Conservation (phyloP, 2,797 vertebrate species). For the Paramormyrops hopkinsi region DNA sequence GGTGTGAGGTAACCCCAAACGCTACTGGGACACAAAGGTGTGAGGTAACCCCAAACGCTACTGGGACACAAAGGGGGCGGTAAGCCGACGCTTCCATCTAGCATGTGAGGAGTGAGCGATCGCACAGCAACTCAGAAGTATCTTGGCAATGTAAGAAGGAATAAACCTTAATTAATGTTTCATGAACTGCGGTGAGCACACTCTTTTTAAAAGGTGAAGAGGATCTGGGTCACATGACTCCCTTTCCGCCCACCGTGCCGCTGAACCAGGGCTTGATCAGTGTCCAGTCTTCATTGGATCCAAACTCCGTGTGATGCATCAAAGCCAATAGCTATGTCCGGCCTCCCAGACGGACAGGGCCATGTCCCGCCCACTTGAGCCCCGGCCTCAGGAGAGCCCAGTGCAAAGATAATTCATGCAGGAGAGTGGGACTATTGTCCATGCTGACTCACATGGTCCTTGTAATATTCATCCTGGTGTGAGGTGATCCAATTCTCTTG, state of each 20-base stretch:
- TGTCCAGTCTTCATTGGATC: background rate
- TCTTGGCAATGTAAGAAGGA: background rate
- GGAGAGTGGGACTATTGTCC: background rate
- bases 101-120: constrained; percentile 26
- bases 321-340: background rate
- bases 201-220: background rate
- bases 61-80: constrained; percentile 23
- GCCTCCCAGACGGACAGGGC: background rate
- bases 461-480: background rate
- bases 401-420: background rate
- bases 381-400: background rate
- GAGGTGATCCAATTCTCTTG: background rate
- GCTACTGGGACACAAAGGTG: background rate
- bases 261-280: background rate
- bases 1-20: constrained; percentile 18
- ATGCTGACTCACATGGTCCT: background rate
- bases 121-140: background rate
- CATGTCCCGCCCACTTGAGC: background rate
- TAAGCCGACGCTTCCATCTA: constrained; percentile 37
- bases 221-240: background rate
- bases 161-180: background rate
- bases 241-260: background rate
- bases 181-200: background rate
- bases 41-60: constrained; percentile 24
- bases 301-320: background rate